Evolutionary conservation across 2,797 vertebrate genomes (phyloP).

Genomic region (Macrochelys suwanniensis): DNA sequence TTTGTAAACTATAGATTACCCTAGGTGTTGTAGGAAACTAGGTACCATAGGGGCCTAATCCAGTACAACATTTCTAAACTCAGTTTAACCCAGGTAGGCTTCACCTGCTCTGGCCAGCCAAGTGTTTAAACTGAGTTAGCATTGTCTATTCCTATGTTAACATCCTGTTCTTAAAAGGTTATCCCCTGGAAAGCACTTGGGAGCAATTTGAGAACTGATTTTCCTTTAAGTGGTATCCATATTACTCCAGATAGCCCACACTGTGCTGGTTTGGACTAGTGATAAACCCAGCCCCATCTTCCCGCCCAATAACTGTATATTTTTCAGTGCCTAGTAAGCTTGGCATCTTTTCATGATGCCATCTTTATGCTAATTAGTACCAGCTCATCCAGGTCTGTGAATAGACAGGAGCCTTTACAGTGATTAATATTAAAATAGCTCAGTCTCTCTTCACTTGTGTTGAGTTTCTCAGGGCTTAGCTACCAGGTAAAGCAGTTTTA

Average conservation of each 20-base stretch:
- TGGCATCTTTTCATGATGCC: accelerated
- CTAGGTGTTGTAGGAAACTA: not conserved
- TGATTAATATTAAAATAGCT: not conserved
- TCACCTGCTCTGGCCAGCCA: not conserved
- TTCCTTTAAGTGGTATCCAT: not conserved
- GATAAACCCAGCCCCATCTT: not conserved
- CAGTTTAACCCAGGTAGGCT: not conserved
- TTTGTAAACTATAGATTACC: not conserved
- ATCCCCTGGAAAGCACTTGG: not conserved
- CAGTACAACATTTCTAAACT: not conserved
- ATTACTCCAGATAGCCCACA: not conserved
- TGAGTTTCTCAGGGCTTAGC: not conserved
- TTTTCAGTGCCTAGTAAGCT: not conserved
- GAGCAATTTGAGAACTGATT: not conserved
- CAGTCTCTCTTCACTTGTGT: not conserved
- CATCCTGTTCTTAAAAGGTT: not conserved
- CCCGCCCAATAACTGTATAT: not conserved
- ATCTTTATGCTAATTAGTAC: not conserved
- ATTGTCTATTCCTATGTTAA: not conserved
- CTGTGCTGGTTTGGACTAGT: not conserved
- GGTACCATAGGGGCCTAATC: not conserved
- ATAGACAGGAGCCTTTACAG: not conserved
- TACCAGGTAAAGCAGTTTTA: not conserved
- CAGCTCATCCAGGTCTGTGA: not conserved
- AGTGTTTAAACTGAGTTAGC: not conserved